Percentiles rank a stretch among this genome's conserved stretches.
Evolutionary conservation across 2,113 vertebrate species (phyloP).

Genomic region (Lanius collurio): DNA sequence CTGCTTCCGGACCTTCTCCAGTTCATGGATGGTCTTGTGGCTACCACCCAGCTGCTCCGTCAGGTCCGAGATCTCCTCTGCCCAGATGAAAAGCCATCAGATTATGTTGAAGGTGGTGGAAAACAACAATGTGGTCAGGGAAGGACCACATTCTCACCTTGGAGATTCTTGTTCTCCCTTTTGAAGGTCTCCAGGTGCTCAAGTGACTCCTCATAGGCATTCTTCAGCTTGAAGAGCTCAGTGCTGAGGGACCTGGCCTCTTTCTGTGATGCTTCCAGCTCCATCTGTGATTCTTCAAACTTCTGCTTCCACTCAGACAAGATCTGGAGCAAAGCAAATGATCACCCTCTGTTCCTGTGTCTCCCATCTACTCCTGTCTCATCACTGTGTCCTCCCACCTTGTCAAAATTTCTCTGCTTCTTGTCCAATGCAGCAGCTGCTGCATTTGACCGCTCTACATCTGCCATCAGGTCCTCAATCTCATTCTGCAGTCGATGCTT

Average conservation of each 20-base stretch:
- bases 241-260: slow-evolving; percentile 88
- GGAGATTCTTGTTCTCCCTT: slow-evolving; percentile 78
- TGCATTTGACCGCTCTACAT: slow-evolving; percentile 81
- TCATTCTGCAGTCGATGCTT: slow-evolving; percentile 91
- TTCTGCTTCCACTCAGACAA: slow-evolving; percentile 94
- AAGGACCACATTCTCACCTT: slow-evolving; percentile 39
- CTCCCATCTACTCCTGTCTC: no score
- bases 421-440: slow-evolving; percentile 86
- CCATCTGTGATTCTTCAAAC: slow-evolving; percentile 87
- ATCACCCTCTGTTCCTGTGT: no score
- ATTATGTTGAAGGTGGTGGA: accelerated
- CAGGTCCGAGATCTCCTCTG: slow-evolving; percentile 89
- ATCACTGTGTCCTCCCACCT: slow-evolving; percentile 48
- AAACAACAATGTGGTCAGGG: accelerated
- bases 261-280: slow-evolving; percentile 90
- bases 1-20: slow-evolving; percentile 88
- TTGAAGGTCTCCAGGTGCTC: slow-evolving; percentile 85
- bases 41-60: slow-evolving; percentile 86
- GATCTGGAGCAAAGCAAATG: no score
- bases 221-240: slow-evolving; percentile 92
- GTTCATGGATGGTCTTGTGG: slow-evolving; percentile 84
- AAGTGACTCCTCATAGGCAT: slow-evolving; percentile 89
- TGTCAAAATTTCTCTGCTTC: slow-evolving; percentile 91
- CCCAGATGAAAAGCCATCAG: accelerated
- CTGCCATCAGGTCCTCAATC: slow-evolving; percentile 91